These are phyloP conservation scores for Ophiothrix spiculata DNA, from an alignment of 35 echinoderm and acorn worm genomes.

Conservation along the genomic window DNA sequence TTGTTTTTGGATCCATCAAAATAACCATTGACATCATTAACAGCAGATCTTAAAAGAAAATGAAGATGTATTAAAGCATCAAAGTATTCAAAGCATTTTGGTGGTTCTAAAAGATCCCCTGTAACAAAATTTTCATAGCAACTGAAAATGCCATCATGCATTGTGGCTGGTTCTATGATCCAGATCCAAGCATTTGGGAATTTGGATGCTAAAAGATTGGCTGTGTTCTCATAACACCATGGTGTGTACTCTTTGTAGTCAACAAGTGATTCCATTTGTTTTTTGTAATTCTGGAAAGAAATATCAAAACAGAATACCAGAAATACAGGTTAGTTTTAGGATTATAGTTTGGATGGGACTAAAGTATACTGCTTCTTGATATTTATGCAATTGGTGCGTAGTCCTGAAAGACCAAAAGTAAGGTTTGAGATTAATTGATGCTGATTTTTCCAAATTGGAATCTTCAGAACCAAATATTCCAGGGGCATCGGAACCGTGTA, in stretches of 20 bases:
- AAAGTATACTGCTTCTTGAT: too few species aligned
- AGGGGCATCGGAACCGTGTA: too few species aligned
- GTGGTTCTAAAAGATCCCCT: conserved; percentile 30
- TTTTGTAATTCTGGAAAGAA: conserved; percentile 12
- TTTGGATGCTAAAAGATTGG: not conserved
- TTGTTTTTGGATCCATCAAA: not conserved
- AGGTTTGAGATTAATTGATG: too few species aligned
- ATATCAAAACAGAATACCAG: too few species aligned
- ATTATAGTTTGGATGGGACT: not conserved
- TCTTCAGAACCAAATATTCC: too few species aligned
- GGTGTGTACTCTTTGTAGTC: not conserved
- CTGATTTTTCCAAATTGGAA: too few species aligned
- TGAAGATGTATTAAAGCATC: conserved; percentile 51
- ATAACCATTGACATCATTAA: not conserved
- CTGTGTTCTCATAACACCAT: conserved; percentile 31
- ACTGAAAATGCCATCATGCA: conserved; percentile 58
- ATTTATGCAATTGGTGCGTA: too few species aligned
- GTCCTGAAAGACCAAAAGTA: too few species aligned
- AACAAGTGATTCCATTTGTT: not conserved
- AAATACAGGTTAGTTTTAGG: too few species aligned
- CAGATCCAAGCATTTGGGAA: conserved; percentile 43
- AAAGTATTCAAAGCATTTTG: conserved; percentile 24
- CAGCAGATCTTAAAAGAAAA: conserved; percentile 24
- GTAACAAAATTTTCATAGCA: conserved; percentile 68
- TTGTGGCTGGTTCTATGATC: conserved; percentile 42